These are phyloP conservation scores for Apteryx mantelli DNA, from an alignment of 2,113 vertebrate species.

Conservation along the genomic window DNA sequence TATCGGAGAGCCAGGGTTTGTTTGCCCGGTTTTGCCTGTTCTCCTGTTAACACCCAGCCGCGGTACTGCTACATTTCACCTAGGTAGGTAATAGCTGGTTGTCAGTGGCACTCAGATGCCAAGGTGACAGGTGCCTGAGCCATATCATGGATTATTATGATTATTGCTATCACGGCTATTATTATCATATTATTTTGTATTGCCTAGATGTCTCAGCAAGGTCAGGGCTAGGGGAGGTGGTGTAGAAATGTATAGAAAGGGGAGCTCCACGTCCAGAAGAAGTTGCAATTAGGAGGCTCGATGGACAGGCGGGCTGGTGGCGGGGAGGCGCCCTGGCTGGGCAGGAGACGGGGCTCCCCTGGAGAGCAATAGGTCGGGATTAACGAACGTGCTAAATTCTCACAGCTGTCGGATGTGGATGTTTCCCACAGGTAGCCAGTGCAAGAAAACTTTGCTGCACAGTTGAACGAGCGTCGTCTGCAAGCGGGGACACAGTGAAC, in stretches of 20 bases:
- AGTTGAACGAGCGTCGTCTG: no score
- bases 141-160: not conserved
- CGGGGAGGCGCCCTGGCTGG: not conserved
- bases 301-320: not conserved
- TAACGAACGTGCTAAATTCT: no score
- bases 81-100: slow-evolving; percentile 46
- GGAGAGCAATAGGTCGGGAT: not conserved
- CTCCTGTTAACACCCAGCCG: not conserved
- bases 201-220: not conserved
- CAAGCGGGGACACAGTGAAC: no score
- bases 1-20: not conserved
- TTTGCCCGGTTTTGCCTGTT: not conserved
- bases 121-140: slow-evolving; percentile 36
- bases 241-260: not conserved
- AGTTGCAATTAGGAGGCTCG: not conserved
- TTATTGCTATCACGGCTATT: not conserved
- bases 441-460: no score
- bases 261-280: fast-evolving
- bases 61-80: not conserved
- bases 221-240: not conserved
- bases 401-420: no score
- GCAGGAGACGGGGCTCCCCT: not conserved
- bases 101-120: not conserved
- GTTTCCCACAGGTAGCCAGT: no score
- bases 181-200: slow-evolving; percentile 43